Conservation (phyloP, 1,140 invertebrate species). For the Eueides isabella region DNA sequence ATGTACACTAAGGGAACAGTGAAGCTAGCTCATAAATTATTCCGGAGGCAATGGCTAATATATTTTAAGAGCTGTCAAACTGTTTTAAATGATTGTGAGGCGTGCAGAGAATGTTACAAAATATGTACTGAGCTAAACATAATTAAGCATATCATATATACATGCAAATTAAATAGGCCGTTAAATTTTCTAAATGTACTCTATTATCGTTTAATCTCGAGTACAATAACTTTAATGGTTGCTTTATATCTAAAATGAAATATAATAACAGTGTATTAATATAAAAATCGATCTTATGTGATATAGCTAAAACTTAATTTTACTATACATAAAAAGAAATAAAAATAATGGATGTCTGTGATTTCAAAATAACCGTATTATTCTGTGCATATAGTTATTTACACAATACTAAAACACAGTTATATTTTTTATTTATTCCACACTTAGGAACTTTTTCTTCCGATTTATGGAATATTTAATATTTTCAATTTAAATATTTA, state of each 20-base stretch:
- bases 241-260: neutral
- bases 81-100: conserved; percentile 36
- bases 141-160: conserved; percentile 10
- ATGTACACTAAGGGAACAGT: conserved; percentile 9
- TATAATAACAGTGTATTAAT: neutral
- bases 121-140: conserved; percentile 15
- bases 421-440: too few species aligned
- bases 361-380: too few species aligned
- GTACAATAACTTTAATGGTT: neutral
- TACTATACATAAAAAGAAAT: too few species aligned
- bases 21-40: conserved; percentile 30
- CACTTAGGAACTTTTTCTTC: too few species aligned
- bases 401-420: too few species aligned
- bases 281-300: neutral
- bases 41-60: conserved; percentile 31
- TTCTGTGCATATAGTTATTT: too few species aligned
- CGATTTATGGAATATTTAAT: too few species aligned
- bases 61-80: conserved; percentile 40
- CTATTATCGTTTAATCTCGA: conserved; percentile 7
- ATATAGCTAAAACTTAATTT: too few species aligned
- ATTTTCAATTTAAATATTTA: too few species aligned
- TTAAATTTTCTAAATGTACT: neutral
- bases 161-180: conserved; percentile 6
- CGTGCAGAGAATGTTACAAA: conserved; percentile 25
- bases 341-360: too few species aligned